A percentile compares a stretch with the other conserved stretches of the same genome.
phyloP scores from a whole-genome alignment of 2,888 invertebrate species.

The Creontiades dilutus region DNA sequence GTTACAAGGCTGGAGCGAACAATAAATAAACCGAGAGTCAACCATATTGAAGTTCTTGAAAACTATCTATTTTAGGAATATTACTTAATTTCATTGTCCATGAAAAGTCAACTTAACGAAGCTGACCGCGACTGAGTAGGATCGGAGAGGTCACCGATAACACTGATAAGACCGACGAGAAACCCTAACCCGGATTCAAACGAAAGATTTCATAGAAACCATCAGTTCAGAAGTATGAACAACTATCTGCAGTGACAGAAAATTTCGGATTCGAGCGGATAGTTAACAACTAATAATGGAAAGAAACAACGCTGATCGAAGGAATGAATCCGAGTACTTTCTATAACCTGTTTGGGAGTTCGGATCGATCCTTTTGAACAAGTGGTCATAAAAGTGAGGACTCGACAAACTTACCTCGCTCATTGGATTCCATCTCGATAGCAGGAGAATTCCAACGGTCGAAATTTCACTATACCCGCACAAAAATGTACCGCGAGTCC shows the following conservation, averaged over 20 bases:
- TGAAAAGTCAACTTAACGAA: no score
- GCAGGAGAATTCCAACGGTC: neutral
- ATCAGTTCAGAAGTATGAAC: neutral
- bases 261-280: no score
- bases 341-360: conserved; percentile 46
- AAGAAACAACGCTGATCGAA: neutral
- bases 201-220: no score
- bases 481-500: conserved; percentile 46
- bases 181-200: neutral
- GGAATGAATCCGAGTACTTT: conserved; percentile 14
- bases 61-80: no score
- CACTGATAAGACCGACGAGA: neutral
- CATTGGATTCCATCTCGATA: conserved; percentile 74
- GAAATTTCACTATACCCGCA: conserved; percentile 7
- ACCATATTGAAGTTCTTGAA: no score
- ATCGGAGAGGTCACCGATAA: conserved; percentile 27
- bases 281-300: neutral
- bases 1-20: no score
- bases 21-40: no score
- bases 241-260: neutral
- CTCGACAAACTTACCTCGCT: conserved; percentile 73
- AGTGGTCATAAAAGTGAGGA: conserved; percentile 37
- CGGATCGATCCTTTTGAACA: conserved; percentile 51
- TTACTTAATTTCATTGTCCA: no score
- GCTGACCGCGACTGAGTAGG: neutral